phyloP scores from a whole-genome alignment of 2,113 vertebrate species.

The Lutjanus erythropterus region DNA sequence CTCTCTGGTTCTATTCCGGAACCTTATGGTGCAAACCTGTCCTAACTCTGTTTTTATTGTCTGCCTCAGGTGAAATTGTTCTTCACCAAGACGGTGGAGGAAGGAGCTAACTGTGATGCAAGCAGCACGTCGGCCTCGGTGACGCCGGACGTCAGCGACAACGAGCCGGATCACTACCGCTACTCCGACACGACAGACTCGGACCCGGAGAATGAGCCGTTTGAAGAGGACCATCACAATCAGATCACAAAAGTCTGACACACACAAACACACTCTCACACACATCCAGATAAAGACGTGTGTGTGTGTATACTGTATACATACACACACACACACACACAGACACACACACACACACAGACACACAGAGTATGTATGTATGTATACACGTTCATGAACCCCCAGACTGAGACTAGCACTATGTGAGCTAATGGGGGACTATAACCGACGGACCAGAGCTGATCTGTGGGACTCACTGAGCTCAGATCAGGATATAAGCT shows the following conservation, averaged over 20 bases:
- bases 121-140: conserved; percentile 95
- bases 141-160: conserved; percentile 98
- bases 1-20: no score
- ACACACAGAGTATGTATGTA: conserved; percentile 11
- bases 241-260: conserved; percentile 98
- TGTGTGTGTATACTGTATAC: not conserved
- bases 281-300: not conserved
- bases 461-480: conserved; percentile 45
- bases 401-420: conserved; percentile 13
- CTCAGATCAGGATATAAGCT: conserved; percentile 20
- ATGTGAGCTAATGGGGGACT: conserved; percentile 26
- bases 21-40: no score
- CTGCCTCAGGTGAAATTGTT: conserved; percentile 92
- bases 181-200: conserved; percentile 99
- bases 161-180: conserved; percentile 98
- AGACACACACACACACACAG: conserved; percentile 55
- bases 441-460: conserved; percentile 31
- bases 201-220: conserved; percentile 97
- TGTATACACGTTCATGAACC: conserved; percentile 26
- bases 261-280: conserved; percentile 39
- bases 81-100: conserved; percentile 98
- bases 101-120: conserved; percentile 92
- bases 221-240: conserved; percentile 95
- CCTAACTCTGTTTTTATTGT: conserved; percentile 47
- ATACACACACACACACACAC: conserved; percentile 81